Evolutionary conservation across 2,797 vertebrate species (phyloP).

Genomic region (Craterocephalus amniculus): DNA sequence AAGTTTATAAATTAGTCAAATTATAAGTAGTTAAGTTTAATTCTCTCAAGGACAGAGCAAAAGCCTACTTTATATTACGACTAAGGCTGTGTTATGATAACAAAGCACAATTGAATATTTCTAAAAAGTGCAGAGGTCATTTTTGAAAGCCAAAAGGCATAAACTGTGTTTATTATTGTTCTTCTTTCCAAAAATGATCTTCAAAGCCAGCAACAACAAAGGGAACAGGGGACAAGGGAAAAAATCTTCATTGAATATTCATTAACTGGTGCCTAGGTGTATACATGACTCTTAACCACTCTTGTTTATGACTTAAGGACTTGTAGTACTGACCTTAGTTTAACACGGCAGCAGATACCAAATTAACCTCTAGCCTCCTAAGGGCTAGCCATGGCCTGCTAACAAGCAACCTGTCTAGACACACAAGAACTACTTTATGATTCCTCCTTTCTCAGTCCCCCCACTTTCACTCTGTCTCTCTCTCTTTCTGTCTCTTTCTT

Average conservation of each 20-base stretch:
- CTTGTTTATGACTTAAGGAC: slow-evolving; percentile 90
- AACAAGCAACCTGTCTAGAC: slow-evolving; percentile 90
- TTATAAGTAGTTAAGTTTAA: slow-evolving; percentile 31
- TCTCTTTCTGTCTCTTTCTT: slow-evolving; percentile 24
- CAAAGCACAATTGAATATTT: slow-evolving; percentile 58
- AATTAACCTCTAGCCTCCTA: slow-evolving; percentile 89
- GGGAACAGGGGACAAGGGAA: slow-evolving; percentile 63
- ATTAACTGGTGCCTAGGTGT: slow-evolving; percentile 86
- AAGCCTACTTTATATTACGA: slow-evolving; percentile 48
- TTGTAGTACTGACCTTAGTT: slow-evolving; percentile 89
- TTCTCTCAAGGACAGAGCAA: slow-evolving; percentile 38
- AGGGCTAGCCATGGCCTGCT: slow-evolving; percentile 85
- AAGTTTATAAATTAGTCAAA: slow-evolving; percentile 37
- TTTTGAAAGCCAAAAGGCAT: slow-evolving; percentile 61
- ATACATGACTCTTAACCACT: slow-evolving; percentile 86
- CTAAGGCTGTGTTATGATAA: slow-evolving; percentile 56
- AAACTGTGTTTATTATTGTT: slow-evolving; percentile 45
- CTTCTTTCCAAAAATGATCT: slow-evolving; percentile 52
- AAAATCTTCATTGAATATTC: slow-evolving; percentile 86
- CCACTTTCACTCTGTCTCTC: slow-evolving; percentile 29
- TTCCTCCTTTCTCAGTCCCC: slow-evolving; percentile 71
- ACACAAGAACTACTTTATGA: slow-evolving; percentile 85
- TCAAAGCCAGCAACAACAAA: slow-evolving; percentile 64
- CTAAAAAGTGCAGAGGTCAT: slow-evolving; percentile 56
- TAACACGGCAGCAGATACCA: slow-evolving; percentile 88